phyloP scores from a whole-genome alignment of 2,113 vertebrate genomes.

The Chelonoidis abingdonii region DNA sequence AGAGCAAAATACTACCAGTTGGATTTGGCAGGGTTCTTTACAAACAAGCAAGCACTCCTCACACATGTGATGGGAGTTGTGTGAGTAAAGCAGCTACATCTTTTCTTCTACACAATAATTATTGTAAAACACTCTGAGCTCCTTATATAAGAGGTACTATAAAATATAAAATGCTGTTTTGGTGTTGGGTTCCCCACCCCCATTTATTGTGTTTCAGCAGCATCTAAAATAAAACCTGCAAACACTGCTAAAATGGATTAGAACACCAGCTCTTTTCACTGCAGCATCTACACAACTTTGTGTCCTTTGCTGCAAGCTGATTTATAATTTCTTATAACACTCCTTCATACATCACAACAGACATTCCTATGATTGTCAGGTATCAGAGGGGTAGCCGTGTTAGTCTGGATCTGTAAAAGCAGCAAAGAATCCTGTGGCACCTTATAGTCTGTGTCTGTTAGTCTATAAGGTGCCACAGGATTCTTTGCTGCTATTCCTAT shows the following conservation, averaged over 20 bases:
- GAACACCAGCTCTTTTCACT: constrained; percentile 9
- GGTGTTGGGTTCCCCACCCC: not conserved
- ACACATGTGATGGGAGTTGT: not conserved
- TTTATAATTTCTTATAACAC: not conserved
- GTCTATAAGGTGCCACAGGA: no score
- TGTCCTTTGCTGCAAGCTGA: constrained; percentile 19
- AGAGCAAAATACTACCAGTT: not conserved
- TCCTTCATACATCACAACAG: not conserved
- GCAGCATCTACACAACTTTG: not conserved
- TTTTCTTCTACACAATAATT: not conserved
- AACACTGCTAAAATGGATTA: constrained; percentile 2
- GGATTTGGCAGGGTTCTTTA: constrained; percentile 3
- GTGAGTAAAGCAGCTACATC: not conserved
- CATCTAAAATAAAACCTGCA: constrained; percentile 35
- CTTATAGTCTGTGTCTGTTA: no score
- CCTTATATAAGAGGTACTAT: not conserved
- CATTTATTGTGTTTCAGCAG: constrained; percentile 7
- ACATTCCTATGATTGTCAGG: not conserved
- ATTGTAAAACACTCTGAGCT: constrained; percentile 3
- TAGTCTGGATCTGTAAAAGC: no score
- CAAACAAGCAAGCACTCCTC: accelerated
- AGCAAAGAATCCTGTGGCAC: no score
- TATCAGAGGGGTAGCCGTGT: no score
- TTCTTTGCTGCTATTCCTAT: not conserved
- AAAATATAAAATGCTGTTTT: constrained; percentile 12